Conservation (phyloP, 2,797 vertebrate species). For the Parotocinclus haroldoi region DNA sequence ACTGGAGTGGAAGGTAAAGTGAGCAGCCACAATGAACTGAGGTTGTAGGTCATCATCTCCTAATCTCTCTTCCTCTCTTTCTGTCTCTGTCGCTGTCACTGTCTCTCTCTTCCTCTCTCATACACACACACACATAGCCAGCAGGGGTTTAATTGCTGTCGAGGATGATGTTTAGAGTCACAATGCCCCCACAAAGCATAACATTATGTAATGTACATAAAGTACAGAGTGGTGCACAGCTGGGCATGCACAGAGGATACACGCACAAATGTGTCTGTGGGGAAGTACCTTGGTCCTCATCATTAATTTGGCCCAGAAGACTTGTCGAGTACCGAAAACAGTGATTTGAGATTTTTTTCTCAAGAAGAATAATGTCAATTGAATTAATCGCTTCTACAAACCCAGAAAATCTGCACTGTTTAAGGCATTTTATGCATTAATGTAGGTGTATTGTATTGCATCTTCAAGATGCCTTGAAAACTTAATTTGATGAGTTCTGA, state of each 20-base stretch:
- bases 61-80: constrained; percentile 4
- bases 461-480: too few relatives aligned
- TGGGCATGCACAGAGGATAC: not conserved
- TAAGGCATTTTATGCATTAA: too few relatives aligned
- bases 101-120: too few relatives aligned
- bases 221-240: not conserved
- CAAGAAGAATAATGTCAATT: too few relatives aligned
- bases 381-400: too few relatives aligned
- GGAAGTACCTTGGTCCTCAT: too few relatives aligned
- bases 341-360: too few relatives aligned
- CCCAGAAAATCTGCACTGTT: too few relatives aligned
- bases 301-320: too few relatives aligned
- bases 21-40: constrained; percentile 35
- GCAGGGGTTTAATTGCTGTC: not conserved
- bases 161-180: not conserved
- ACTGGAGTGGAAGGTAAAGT: constrained; percentile 38
- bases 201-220: not conserved
- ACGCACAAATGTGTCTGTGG: not conserved
- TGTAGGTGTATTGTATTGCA: too few relatives aligned
- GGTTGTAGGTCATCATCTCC: constrained; percentile 38
- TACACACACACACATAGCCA: not conserved
- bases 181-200: not conserved
- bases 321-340: too few relatives aligned
- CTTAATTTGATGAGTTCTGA: too few relatives aligned
- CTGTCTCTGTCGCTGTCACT: not conserved